Base-by-base conservation (phyloP, 2,888 invertebrate species). In the Abscondita cerata region DNA sequence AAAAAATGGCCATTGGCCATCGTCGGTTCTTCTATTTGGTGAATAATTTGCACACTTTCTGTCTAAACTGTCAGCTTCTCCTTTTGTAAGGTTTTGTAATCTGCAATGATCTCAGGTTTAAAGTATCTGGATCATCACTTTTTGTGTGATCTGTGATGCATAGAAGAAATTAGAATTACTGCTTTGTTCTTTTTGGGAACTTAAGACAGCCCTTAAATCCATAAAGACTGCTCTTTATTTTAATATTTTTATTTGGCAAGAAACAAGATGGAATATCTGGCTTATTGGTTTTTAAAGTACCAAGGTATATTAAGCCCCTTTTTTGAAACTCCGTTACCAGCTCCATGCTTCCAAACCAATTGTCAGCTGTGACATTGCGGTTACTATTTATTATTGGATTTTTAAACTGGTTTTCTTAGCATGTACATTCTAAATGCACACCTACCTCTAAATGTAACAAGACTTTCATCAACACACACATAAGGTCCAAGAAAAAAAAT, bases 351-450 rank as follows among this genome's bases (percentile, higher is more conserved):
- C 53, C 33, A 62, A 68, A 74, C 71, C 68, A 74, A 58, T 72
- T 73, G 54, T 72, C 71, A 1, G 63, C 63, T 3, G 73, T 73
- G n/a, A 73, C 52, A 59, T 73, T 75, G 36, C 72, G 55, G 41
- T 69, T 70, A n/a, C 63, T 59, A 25, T 54, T 57, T 19, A 25
- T 33, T 12, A 70, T 59, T 19, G 60, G 52, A 40, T 57, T 53
- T 34, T 20, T 41, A 16, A 64, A 47, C 12, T 50, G 48, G 31
- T 4, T 50, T 50, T 50, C 31, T 50, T 3, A 33, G 31, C 31
- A 50, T 50, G 34, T 50, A 50, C 13, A 50, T 50, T 33, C 9
- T 50, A 31, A 50, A 50, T 2, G 9, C n/a, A 31, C 20, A 6
- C 25, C 25, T 4, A 4, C 25, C 25, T 50, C 15, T 25, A 50